Evolutionary conservation across 2,113 vertebrate species (phyloP).

Genomic region (Onychostoma macrolepis): DNA sequence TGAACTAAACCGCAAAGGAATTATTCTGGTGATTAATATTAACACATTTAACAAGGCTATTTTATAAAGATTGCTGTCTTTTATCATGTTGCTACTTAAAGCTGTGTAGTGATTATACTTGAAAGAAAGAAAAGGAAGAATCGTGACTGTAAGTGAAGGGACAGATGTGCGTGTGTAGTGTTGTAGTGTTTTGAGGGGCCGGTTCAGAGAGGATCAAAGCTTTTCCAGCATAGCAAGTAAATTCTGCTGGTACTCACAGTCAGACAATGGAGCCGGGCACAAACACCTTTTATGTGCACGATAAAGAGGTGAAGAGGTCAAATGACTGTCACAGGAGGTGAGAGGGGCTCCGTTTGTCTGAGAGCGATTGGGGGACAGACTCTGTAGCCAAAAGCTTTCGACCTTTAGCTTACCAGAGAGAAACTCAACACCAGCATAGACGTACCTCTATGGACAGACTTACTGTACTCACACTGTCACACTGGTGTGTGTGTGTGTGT

Average conservation of each 20-base stretch:
- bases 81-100: neutral
- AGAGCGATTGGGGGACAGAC: neutral
- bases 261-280: conserved; percentile 59
- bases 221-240: conserved; percentile 64
- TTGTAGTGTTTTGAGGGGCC: conserved; percentile 57
- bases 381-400: neutral
- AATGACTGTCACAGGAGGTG: conserved; percentile 63
- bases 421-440: neutral
- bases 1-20: neutral
- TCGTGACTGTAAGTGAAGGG: conserved; percentile 45
- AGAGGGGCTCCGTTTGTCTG: neutral
- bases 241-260: conserved; percentile 73
- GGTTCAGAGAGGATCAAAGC: conserved; percentile 73
- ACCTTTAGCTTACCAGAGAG: conserved; percentile 55
- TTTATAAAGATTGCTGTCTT: neutral
- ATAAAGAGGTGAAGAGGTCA: conserved; percentile 52
- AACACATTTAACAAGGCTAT: neutral
- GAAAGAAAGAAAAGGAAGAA: neutral
- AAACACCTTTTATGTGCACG: conserved; percentile 70
- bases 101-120: no score
- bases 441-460: neutral
- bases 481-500: neutral
- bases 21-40: neutral
- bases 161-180: conserved; percentile 10
- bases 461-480: neutral